These are phyloP conservation scores for Pelosia muscerda DNA, from an alignment of 2,888 invertebrate genomes.

Conservation along the genomic window DNA sequence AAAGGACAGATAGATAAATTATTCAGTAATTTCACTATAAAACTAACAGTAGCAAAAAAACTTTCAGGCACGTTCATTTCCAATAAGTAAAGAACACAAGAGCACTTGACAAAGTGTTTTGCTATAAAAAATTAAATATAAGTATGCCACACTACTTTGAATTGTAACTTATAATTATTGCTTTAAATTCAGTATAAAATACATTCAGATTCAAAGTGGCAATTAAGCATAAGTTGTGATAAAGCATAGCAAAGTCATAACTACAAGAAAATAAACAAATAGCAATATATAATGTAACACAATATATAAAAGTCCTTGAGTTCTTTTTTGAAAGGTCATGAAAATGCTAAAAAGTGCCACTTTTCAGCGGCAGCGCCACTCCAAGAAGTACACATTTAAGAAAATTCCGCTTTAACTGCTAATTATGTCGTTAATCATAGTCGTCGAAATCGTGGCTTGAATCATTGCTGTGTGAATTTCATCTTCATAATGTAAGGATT, in stretches of 20 bases:
- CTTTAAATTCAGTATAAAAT: background rate
- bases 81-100: background rate
- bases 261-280: background rate
- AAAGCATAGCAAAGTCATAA: background rate
- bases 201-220: no score
- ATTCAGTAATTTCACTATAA: no score
- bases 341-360: slow-evolving; percentile 15
- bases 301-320: slow-evolving; percentile 7
- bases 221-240: no score
- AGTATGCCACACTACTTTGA: background rate
- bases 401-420: slow-evolving; percentile 31
- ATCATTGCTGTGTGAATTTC: slow-evolving; percentile 43
- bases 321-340: slow-evolving; percentile 9
- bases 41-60: no score
- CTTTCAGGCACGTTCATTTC: background rate
- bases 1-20: background rate
- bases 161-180: no score
- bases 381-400: slow-evolving; percentile 24
- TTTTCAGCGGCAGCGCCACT: slow-evolving; percentile 5
- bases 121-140: no score
- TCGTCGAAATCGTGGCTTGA: slow-evolving; percentile 27
- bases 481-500: slow-evolving; percentile 49
- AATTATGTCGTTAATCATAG: slow-evolving; percentile 41
- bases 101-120: background rate
- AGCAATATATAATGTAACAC: background rate